Conservation (phyloP, 1,140 invertebrate species). For the Sogatella furcifera region DNA sequence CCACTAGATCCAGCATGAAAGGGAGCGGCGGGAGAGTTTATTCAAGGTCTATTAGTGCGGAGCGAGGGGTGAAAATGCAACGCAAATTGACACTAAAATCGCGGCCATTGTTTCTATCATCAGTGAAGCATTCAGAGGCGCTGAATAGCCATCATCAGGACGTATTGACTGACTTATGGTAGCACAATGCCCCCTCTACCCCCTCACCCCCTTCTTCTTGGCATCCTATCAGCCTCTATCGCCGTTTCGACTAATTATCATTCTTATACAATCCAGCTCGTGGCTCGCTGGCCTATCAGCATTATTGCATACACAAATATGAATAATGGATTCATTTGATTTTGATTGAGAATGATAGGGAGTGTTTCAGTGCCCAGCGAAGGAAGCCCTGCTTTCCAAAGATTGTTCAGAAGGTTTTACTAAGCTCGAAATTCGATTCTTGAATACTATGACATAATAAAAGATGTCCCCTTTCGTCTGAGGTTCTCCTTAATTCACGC, state of each 20-base stretch:
- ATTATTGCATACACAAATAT: no score
- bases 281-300: no score
- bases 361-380: no score
- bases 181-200: neutral
- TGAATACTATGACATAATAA: no score
- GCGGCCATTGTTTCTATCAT: constrained; percentile 17
- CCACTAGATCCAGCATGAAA: neutral
- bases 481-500: no score
- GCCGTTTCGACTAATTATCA: neutral
- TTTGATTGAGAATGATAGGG: no score
- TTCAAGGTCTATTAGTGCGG: neutral
- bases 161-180: constrained; percentile 1
- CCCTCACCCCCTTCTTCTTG: neutral
- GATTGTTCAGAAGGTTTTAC: no score
- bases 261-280: neutral
- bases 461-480: no score
- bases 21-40: constrained; percentile 3
- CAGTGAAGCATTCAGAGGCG: constrained; percentile 5
- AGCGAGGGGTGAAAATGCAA: constrained; percentile 6
- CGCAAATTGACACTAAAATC: constrained; percentile 13
- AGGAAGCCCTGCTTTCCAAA: no score
- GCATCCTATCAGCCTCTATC: neutral
- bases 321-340: no score
- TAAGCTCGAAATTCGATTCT: no score
- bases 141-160: constrained; percentile 18